Conservation (phyloP, 2,113 vertebrate genomes). For the Diphyllodes magnificus region DNA sequence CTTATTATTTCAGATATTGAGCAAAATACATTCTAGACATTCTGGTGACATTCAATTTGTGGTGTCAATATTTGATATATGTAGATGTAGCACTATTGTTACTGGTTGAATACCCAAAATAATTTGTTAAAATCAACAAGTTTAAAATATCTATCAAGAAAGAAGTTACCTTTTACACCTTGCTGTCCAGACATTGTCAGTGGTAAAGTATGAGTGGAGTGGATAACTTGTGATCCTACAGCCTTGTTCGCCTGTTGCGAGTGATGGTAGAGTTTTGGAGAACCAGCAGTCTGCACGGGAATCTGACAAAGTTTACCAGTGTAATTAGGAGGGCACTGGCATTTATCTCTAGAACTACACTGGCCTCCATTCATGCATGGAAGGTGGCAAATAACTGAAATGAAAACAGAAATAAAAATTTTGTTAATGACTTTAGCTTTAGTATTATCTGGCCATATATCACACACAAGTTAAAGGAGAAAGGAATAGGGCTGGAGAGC, state of each 20-base stretch:
- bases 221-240: constrained; percentile 78
- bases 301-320: constrained; percentile 97
- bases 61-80: neutral
- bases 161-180: constrained; percentile 81
- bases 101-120: neutral
- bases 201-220: constrained; percentile 94
- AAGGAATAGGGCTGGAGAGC: neutral
- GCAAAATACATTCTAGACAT: neutral
- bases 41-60: neutral
- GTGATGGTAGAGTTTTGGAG: constrained; percentile 72
- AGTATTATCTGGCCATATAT: neutral
- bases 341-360: constrained; percentile 92
- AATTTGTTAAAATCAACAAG: neutral
- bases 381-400: constrained; percentile 95
- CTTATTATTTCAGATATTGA: neutral
- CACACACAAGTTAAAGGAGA: neutral
- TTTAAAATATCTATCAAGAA: neutral
- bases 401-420: constrained; percentile 19
- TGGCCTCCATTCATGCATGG: constrained; percentile 97
- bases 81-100: neutral
- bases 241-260: constrained; percentile 73
- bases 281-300: constrained; percentile 72
- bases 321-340: constrained; percentile 93
- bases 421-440: neutral
- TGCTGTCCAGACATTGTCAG: constrained; percentile 89